These are phyloP conservation scores for Leistus spinibarbis DNA, from an alignment of 2,888 invertebrate genomes.

Conservation along the genomic window DNA sequence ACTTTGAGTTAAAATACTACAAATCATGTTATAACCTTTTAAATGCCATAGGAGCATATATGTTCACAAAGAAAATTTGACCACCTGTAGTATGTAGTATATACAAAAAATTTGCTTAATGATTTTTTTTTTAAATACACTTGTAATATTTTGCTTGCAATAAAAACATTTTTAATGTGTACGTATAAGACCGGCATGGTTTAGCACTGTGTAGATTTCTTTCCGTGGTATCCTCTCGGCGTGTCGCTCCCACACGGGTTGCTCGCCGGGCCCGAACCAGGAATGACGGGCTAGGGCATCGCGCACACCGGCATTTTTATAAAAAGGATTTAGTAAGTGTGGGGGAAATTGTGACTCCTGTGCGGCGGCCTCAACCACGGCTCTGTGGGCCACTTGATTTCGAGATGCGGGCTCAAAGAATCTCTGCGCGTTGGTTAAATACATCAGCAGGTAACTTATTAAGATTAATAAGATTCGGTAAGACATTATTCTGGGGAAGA, in stretches of 20 bases:
- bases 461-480: not conserved
- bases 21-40: too few relatives aligned
- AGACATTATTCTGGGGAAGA: not conserved
- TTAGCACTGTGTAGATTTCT: conserved; percentile 68
- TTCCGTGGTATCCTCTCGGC: conserved; percentile 66
- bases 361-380: conserved; percentile 63
- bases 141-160: too few relatives aligned
- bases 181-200: conserved; percentile 67
- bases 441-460: not conserved
- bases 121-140: too few relatives aligned
- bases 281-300: conserved; percentile 63
- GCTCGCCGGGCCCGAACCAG: conserved; percentile 67
- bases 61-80: too few relatives aligned
- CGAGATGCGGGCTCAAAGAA: conserved; percentile 3
- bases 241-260: conserved; percentile 64
- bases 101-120: too few relatives aligned
- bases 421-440: not conserved
- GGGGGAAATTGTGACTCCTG: conserved; percentile 64
- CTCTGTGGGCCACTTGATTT: conserved; percentile 59
- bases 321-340: conserved; percentile 64
- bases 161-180: conserved; percentile 44
- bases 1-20: too few relatives aligned
- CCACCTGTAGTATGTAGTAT: too few relatives aligned
- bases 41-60: too few relatives aligned
- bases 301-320: conserved; percentile 63